Evolutionary conservation across 2,113 vertebrate species (phyloP).

Genomic region (Clarias gariepinus): DNA sequence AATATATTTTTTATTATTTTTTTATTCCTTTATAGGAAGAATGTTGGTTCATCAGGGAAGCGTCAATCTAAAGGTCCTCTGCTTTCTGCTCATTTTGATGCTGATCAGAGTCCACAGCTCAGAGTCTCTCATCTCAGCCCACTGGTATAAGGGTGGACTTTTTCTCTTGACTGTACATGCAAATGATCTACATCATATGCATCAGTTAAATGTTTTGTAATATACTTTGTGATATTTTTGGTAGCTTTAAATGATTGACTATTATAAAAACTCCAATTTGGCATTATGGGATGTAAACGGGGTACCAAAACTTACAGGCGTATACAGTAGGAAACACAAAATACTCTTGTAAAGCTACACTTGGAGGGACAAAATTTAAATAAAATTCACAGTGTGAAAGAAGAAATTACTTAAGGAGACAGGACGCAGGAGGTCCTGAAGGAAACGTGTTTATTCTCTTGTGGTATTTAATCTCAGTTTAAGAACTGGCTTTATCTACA

Average conservation of each 20-base stretch:
- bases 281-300: neutral
- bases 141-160: constrained; percentile 25
- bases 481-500: neutral
- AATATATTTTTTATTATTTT: neutral
- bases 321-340: neutral
- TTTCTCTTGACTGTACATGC: neutral
- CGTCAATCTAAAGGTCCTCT: neutral
- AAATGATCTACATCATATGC: neutral
- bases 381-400: neutral
- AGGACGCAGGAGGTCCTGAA: neutral
- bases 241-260: neutral
- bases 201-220: neutral
- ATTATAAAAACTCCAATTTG: neutral
- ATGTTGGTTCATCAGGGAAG: neutral
- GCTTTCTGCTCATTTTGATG: neutral
- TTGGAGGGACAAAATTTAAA: neutral
- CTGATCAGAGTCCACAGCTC: constrained; percentile 12
- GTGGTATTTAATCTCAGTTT: neutral
- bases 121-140: constrained; percentile 41
- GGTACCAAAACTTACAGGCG: neutral
- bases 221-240: neutral
- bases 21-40: neutral
- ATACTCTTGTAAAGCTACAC: too few relatives aligned
- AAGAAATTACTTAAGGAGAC: neutral
- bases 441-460: neutral